These are phyloP conservation scores for Calliopsis andreniformis DNA, from an alignment of 1,140 invertebrate species.

Conservation along the genomic window DNA sequence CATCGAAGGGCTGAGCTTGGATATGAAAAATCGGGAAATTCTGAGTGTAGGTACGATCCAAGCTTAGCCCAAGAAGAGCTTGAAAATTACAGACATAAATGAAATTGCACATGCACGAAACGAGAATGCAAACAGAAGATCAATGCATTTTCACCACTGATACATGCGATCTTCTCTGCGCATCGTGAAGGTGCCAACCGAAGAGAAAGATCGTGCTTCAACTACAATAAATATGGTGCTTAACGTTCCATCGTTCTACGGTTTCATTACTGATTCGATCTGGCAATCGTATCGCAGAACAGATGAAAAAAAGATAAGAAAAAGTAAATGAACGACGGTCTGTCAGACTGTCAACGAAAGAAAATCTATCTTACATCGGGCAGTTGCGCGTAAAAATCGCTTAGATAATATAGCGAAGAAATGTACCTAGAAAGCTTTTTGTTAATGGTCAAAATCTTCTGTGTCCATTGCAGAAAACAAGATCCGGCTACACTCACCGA, in stretches of 20 bases:
- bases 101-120: not conserved
- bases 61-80: no score
- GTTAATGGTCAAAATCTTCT: slow-evolving; percentile 79
- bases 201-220: not conserved
- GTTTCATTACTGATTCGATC: not conserved
- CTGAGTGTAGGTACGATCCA: no score
- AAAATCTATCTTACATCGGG: slow-evolving; percentile 37
- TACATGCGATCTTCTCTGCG: not conserved
- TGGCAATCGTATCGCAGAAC: not conserved
- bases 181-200: not conserved
- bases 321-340: not conserved
- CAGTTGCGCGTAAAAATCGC: not conserved
- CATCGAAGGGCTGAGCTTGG: no score
- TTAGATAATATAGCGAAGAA: slow-evolving; percentile 50
- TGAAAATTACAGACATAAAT: not conserved
- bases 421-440: slow-evolving; percentile 79
- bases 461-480: slow-evolving; percentile 78
- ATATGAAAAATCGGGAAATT: no score
- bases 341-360: not conserved
- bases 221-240: not conserved
- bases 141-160: no score
- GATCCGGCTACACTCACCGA: slow-evolving; percentile 78
- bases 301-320: not conserved
- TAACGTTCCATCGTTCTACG: not conserved
- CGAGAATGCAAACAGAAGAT: not conserved